These are phyloP conservation scores for Phylloscopus whistleri DNA, from an alignment of 2,113 vertebrate genomes.

Conservation along the genomic window DNA sequence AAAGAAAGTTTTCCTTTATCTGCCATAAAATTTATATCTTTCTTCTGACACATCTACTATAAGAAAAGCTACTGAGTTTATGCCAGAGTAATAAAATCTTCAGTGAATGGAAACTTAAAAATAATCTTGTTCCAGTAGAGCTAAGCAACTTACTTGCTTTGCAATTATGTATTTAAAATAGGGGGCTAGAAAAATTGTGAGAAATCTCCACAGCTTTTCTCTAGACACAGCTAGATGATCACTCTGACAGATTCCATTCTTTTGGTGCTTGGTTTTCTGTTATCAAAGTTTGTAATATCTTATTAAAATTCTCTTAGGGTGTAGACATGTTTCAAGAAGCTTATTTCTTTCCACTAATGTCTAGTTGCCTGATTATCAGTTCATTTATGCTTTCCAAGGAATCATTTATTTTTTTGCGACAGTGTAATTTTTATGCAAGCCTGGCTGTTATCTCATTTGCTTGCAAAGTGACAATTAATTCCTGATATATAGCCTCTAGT, in stretches of 20 bases:
- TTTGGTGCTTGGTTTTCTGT: constrained; percentile 22
- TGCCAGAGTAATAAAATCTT: neutral
- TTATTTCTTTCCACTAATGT: constrained; percentile 22
- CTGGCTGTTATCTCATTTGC: constrained; percentile 58
- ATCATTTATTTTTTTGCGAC: constrained; percentile 50
- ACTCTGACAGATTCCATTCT: constrained; percentile 8
- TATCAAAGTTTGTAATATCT: constrained; percentile 17
- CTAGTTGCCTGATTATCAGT: constrained; percentile 58
- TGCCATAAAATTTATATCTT: neutral
- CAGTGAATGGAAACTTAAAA: neutral
- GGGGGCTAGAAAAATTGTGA: neutral
- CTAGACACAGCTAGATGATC: neutral
- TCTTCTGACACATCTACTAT: neutral
- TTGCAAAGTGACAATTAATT: constrained; percentile 67
- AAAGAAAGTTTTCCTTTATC: neutral
- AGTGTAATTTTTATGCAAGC: constrained; percentile 58
- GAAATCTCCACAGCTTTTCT: neutral
- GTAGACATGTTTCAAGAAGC: constrained; percentile 43
- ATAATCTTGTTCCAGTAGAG: neutral
- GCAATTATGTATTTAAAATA: constrained; percentile 38
- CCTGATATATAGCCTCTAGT: constrained; percentile 25
- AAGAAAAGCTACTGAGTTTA: neutral
- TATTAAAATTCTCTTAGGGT: constrained; percentile 54
- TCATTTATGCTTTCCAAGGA: constrained; percentile 58
- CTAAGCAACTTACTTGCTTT: constrained; percentile 29